Conservation (phyloP, 1,140 invertebrate genomes). For the Drosophila ogumai region DNA sequence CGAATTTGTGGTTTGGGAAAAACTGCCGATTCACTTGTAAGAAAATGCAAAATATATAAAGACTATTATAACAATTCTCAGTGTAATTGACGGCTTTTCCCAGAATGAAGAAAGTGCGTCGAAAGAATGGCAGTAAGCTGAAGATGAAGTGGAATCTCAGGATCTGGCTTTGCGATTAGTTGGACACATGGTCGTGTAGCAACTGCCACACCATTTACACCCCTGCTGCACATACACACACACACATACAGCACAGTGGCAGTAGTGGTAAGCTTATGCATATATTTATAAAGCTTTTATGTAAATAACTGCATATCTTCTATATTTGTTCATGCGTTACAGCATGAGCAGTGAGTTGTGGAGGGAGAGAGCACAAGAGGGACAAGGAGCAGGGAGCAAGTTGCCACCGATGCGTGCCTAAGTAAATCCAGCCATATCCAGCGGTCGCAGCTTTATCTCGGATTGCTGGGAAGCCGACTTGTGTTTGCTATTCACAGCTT, state of each 20-base stretch:
- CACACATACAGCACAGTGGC: constrained; percentile 9
- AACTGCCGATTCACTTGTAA: no score
- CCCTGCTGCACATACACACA: constrained; percentile 1
- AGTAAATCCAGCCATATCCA: constrained; percentile 57
- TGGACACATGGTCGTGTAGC: constrained; percentile 43
- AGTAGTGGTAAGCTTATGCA: constrained; percentile 44
- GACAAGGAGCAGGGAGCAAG: background rate
- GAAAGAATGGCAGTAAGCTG: constrained; percentile 26
- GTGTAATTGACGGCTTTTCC: constrained; percentile 7
- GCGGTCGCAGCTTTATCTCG: constrained; percentile 25
- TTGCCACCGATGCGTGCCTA: constrained; percentile 56
- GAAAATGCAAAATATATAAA: background rate
- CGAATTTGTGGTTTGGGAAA: no score
- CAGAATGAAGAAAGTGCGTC: constrained; percentile 13
- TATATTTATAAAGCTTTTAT: constrained; percentile 68
- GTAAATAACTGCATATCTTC: constrained; percentile 64
- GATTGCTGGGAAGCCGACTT: constrained; percentile 14
- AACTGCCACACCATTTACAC: constrained; percentile 20
- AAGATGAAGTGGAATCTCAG: constrained; percentile 17
- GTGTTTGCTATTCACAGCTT: constrained; percentile 26
- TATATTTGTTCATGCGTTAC: constrained; percentile 56
- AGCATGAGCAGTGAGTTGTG: constrained; percentile 23
- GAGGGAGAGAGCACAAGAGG: background rate
- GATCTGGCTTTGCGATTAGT: constrained; percentile 50
- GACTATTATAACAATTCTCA: background rate